Evolutionary conservation across 2,113 vertebrate species (phyloP).

Genomic region (Podarcis raffonei): DNA sequence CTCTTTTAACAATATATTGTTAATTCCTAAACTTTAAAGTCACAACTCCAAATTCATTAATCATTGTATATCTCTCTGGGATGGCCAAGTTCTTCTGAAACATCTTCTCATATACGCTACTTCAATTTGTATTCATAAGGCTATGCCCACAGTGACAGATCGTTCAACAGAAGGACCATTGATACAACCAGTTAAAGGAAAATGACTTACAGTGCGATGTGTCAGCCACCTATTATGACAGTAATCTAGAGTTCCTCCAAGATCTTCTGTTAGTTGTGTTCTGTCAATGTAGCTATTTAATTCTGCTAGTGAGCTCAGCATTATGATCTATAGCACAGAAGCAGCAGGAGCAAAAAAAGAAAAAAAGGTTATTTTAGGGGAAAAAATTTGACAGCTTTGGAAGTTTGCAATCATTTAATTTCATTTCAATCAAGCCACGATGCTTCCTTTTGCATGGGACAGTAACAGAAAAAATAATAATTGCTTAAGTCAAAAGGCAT

Average conservation of each 20-base stretch:
- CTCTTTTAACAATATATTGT: conserved; percentile 38
- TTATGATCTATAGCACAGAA: conserved; percentile 86
- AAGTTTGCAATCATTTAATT: background rate
- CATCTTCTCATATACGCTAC: conserved; percentile 61
- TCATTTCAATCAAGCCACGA: background rate
- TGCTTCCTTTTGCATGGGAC: background rate
- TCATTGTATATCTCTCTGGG: conserved; percentile 56
- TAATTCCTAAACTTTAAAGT: conserved; percentile 44
- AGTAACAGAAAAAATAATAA: background rate
- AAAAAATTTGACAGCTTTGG: background rate
- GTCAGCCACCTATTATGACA: conserved; percentile 95
- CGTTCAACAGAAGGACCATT: conserved; percentile 29
- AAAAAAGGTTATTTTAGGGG: background rate
- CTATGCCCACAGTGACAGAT: conserved; percentile 36
- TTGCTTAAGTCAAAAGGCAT: background rate
- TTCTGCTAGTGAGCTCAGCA: conserved; percentile 96
- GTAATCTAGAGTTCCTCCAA: conserved; percentile 94
- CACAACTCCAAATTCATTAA: conserved; percentile 69
- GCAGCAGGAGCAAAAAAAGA: background rate
- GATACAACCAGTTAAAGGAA: conserved; percentile 26
- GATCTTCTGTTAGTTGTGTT: conserved; percentile 91
- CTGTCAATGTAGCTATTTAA: conserved; percentile 93
- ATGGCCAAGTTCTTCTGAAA: conserved; percentile 73
- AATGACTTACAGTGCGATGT: conserved; percentile 86
- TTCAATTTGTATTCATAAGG: conserved; percentile 47